phyloP scores from a whole-genome alignment of 1,140 invertebrate species.

The Tyrophagus putrescentiae region DNA sequence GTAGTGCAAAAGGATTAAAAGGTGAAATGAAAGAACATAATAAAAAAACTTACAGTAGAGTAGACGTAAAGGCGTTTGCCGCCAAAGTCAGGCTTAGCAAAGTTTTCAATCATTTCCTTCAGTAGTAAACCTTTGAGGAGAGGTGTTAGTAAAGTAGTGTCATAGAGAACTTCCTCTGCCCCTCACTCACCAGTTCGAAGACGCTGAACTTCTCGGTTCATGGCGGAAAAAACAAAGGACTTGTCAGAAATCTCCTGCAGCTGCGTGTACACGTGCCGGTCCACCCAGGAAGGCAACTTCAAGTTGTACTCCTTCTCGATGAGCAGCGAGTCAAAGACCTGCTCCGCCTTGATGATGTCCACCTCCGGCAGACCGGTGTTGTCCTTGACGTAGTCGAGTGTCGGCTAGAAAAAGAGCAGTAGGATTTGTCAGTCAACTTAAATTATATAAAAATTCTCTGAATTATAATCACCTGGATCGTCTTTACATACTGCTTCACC shows the following conservation, averaged over 20 bases:
- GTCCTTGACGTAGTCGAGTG: slow-evolving; percentile 12
- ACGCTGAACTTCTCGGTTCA: slow-evolving; percentile 16
- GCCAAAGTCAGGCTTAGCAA: background rate
- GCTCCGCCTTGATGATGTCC: slow-evolving; percentile 14
- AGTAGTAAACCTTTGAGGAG: slow-evolving; percentile 10
- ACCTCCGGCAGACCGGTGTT: slow-evolving; percentile 15
- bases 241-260: slow-evolving; percentile 16
- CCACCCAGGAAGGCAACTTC: slow-evolving; percentile 17
- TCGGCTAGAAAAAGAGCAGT: slow-evolving; percentile 14
- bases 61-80: slow-evolving; percentile 45
- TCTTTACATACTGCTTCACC: background rate
- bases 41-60: slow-evolving; percentile 19
- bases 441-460: background rate
- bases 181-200: slow-evolving; percentile 15
- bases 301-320: slow-evolving; percentile 17
- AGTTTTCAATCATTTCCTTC: slow-evolving; percentile 7
- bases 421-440: background rate
- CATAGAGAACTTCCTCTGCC: background rate
- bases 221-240: slow-evolving; percentile 15
- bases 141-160: slow-evolving; percentile 1
- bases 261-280: background rate
- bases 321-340: slow-evolving; percentile 16
- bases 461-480: slow-evolving; percentile 10
- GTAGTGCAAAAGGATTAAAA: background rate
- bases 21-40: background rate